These are phyloP conservation scores for Drosophila subquinaria DNA, from an alignment of 2,888 invertebrate genomes.

Conservation along the genomic window DNA sequence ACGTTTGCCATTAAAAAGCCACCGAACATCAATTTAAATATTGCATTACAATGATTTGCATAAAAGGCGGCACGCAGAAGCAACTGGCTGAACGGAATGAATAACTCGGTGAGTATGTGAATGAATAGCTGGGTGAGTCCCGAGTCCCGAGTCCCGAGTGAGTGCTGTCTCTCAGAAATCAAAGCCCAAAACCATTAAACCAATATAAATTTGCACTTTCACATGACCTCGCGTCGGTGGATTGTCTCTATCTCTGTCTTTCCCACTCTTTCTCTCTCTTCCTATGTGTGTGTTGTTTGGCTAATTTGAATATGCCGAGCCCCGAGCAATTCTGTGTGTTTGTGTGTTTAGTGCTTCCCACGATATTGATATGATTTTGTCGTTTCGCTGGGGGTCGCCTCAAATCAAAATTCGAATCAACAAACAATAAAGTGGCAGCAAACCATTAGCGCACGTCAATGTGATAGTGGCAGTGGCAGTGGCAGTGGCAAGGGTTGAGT, in stretches of 20 bases:
- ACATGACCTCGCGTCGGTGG: constrained; percentile 68
- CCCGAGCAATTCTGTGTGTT: constrained; percentile 20
- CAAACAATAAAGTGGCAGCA: constrained; percentile 60
- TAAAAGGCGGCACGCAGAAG: constrained; percentile 65
- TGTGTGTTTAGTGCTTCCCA: constrained; percentile 67
- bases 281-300: constrained; percentile 19
- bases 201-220: constrained; percentile 81
- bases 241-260: background rate
- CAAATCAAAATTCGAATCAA: constrained; percentile 57
- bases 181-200: constrained; percentile 68
- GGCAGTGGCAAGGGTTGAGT: constrained; percentile 29
- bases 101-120: constrained; percentile 16
- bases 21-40: constrained; percentile 79
- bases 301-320: constrained; percentile 71
- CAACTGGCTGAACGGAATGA: constrained; percentile 31
- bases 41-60: constrained; percentile 81
- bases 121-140: constrained; percentile 30
- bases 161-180: constrained; percentile 58
- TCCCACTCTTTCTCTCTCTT: constrained; percentile 21
- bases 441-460: constrained; percentile 48
- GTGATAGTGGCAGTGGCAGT: constrained; percentile 1
- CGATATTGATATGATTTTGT: constrained; percentile 72
- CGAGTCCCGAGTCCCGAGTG: background rate
- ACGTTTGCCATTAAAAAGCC: constrained; percentile 72
- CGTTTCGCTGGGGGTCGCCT: constrained; percentile 39